Evolutionary conservation across 1,140 invertebrate genomes (phyloP).

Genomic region (Pissodes strobi): DNA sequence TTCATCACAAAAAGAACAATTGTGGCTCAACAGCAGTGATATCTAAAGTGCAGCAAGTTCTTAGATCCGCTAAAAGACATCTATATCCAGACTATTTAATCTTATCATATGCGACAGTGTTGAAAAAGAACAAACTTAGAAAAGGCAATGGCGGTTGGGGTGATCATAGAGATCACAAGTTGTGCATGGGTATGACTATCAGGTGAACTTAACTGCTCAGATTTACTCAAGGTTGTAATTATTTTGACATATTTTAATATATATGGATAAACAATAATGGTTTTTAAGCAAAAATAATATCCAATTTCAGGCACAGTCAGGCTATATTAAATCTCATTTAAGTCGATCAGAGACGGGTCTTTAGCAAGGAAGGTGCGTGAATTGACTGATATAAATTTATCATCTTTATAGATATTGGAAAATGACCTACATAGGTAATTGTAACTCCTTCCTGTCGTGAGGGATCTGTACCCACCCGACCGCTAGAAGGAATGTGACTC

Average conservation of each 20-base stretch:
- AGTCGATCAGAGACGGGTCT: too few relatives aligned
- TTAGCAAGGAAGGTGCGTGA: too few relatives aligned
- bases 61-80: constrained; percentile 76
- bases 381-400: neutral
- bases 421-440: too few relatives aligned
- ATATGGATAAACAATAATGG: constrained; percentile 4
- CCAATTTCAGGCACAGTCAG: too few relatives aligned
- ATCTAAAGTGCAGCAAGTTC: constrained; percentile 81
- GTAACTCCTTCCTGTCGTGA: too few relatives aligned
- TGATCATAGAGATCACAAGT: constrained; percentile 65
- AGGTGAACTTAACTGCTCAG: constrained; percentile 30
- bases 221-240: constrained; percentile 2
- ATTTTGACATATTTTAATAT: neutral
- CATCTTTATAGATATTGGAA: too few relatives aligned
- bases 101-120: constrained; percentile 65
- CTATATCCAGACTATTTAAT: constrained; percentile 85
- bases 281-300: too few relatives aligned
- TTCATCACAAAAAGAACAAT: constrained; percentile 94
- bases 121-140: constrained; percentile 81
- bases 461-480: too few relatives aligned
- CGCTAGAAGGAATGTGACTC: too few relatives aligned
- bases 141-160: constrained; percentile 98
- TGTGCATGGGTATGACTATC: constrained; percentile 57
- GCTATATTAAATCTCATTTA: neutral
- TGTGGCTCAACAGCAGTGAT: constrained; percentile 88